Base-by-base conservation (phyloP, 2,888 invertebrate genomes). In the Sturmia bella region DNA sequence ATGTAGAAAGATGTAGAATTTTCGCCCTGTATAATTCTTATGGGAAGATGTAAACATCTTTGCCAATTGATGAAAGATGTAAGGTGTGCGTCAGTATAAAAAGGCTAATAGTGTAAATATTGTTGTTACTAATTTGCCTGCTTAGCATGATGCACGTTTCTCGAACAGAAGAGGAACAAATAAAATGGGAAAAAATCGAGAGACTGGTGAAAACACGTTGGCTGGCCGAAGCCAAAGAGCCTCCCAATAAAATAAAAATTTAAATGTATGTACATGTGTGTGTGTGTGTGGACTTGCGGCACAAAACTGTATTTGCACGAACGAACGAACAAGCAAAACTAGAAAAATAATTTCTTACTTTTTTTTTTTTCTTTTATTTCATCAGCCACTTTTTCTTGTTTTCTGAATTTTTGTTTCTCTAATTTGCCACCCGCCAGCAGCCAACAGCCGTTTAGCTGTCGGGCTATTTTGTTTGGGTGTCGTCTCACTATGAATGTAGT, bases 381-480 rank as follows among this genome's bases (percentile, higher is more conserved):
- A 27, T 19, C 2, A 24, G 3, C n/a, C n/a, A n/a, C n/a, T 50
- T 43, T 66, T 52, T 24, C 37, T n/a, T 83, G 85, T 24, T 66
- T 13, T 41, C 21, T n/a, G n/a, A n/a, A n/a, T n/a, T n/a, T 17
- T 48, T 73, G 13, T 64, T 59, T 72, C 32, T 80, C 69, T 83
- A 84, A 85, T 85, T 84, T 85, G 61, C 85, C 85, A 84, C 85
- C 85, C 85, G 84, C 83, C 84, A 56, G 78, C 82, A 75, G 73
- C 76, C 39, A 54, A 39, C 27, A 72, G 56, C 39, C 21, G 45
- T 19, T 39, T 54, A 19, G 21, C 19, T 57, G 56, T 41, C 37
- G 57, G 57, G 15, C 43, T 63, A 17, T 12, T 61, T 54, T 39
- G 15, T 63, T 52, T 69, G 70, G 56, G 56, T 75, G 80, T 32